phyloP scores from a whole-genome alignment of 2,888 invertebrate genomes.

The Drosophila atripex region DNA sequence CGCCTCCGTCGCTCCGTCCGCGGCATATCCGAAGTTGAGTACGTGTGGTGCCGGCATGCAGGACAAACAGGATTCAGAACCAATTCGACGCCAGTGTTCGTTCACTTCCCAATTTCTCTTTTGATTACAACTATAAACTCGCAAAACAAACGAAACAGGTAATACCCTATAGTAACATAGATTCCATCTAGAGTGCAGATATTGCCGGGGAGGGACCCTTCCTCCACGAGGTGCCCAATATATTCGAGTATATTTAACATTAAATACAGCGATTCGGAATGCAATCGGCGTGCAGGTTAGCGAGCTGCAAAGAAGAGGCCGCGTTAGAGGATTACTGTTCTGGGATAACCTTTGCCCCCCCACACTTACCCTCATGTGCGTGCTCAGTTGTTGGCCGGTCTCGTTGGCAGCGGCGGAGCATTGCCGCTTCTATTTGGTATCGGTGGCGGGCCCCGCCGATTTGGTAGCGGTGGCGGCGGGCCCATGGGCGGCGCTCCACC shows the following conservation, averaged over 20 bases:
- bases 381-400: constrained; percentile 80
- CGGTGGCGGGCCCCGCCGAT: constrained; percentile 84
- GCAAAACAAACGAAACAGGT: constrained; percentile 31
- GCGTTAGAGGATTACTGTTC: neutral
- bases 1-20: constrained; percentile 41
- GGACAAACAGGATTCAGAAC: constrained; percentile 32
- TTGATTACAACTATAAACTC: constrained; percentile 14
- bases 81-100: constrained; percentile 5
- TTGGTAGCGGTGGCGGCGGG: constrained; percentile 86
- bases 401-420: constrained; percentile 82
- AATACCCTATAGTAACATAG: constrained; percentile 32
- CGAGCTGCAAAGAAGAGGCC: constrained; percentile 13
- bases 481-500: constrained; percentile 83
- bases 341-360: neutral
- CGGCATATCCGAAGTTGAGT: constrained; percentile 45
- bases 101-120: constrained; percentile 8
- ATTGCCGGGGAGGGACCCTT: constrained; percentile 18
- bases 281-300: constrained; percentile 61
- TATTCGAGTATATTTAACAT: constrained; percentile 53
- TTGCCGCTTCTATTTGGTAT: constrained; percentile 83
- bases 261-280: constrained; percentile 70
- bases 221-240: constrained; percentile 53
- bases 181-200: constrained; percentile 26
- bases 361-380: constrained; percentile 45
- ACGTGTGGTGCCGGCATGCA: constrained; percentile 43